Evolutionary conservation across 2,113 vertebrate genomes (phyloP), one percentile per base, ranked within the genome.

Genomic region (Thomomys bottae): DNA sequence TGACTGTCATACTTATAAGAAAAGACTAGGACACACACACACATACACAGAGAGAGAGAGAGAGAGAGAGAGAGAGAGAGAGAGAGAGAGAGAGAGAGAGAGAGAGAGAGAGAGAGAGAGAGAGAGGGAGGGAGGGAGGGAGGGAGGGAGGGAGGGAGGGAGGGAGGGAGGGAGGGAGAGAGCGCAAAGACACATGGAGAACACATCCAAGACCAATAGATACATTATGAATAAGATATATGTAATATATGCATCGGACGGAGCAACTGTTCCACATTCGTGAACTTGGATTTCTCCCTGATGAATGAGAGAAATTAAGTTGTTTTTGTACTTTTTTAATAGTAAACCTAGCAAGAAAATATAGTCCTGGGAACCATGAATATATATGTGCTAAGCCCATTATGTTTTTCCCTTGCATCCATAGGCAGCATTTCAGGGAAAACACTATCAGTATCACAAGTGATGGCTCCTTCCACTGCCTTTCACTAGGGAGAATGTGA

Each of bases 391-490:
- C 5, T 34, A 2, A 18, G 18, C 7, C 30, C 30, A 3, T 1
- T 1, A 6, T 4, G 8, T 2, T 59, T 30, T 38, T 24, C n/a
- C 28, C 18, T 2, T 28, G 28, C 5, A 67, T n/a, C 28, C 23
- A 1, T 24, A 15, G 2, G 32, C 26, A 63, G 8, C 3, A 10
- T 40, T 34, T 21, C 64, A 64, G 42, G 24, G 24, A 57, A 45
- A 73, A 42, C 8, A 3, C 3, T 4, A 7, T 6, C 23, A 17
- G 3, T 18, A 24, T 21, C 63, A 32, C 36, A 26, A 3, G 18
- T 8, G 30, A 2, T n/a, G 34, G 28, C 17, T 21, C 5, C 1
- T 23, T 42, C 0, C 2, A 6, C 23, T 6, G 9, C 4, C 23
- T 75, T 0, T n/a, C 54, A 5, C 24, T 61, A 5, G 24, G 63